A percentile compares a stretch with the other conserved stretches of the same genome.
These are phyloP conservation scores for Lucifuga dentata DNA, from an alignment of 2,113 vertebrate species.

Conservation along the genomic window DNA sequence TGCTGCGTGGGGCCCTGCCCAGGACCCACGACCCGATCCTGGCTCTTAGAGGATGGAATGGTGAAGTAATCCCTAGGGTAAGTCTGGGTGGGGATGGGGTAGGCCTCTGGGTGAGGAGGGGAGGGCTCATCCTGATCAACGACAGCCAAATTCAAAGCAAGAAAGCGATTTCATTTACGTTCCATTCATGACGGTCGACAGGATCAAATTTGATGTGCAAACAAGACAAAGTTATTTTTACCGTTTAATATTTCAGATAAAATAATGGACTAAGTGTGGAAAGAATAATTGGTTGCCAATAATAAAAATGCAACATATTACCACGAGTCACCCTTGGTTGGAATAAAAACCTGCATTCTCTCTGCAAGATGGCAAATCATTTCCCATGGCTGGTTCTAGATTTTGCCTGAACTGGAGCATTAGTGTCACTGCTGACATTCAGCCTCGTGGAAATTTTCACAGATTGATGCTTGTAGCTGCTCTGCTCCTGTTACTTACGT, in stretches of 20 bases:
- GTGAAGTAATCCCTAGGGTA: conserved; percentile 98
- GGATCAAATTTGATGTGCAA: no score
- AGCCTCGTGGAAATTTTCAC: conserved; percentile 39
- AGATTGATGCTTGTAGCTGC: conserved; percentile 4
- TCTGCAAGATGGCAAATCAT: no score
- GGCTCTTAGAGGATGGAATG: conserved; percentile 93
- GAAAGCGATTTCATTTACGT: no score
- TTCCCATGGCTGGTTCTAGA: conserved; percentile 14
- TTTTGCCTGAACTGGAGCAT: conserved; percentile 7
- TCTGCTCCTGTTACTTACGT: conserved; percentile 84
- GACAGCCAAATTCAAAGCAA: neutral
- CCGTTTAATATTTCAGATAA: no score
- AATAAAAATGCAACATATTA: neutral
- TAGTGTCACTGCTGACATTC: neutral
- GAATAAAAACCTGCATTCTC: neutral
- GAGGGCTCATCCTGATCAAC: conserved; percentile 87
- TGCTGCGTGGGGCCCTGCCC: conserved; percentile 81
- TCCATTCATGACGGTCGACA: no score
- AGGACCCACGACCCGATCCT: conserved; percentile 89
- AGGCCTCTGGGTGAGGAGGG: conserved; percentile 91
- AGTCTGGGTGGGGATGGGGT: conserved; percentile 97
- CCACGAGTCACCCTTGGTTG: no score
- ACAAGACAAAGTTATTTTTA: no score
- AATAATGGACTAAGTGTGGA: no score
- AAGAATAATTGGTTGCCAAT: neutral